These are phyloP conservation scores for Laspeyria flexula DNA, from an alignment of 2,888 invertebrate species.

Conservation along the genomic window DNA sequence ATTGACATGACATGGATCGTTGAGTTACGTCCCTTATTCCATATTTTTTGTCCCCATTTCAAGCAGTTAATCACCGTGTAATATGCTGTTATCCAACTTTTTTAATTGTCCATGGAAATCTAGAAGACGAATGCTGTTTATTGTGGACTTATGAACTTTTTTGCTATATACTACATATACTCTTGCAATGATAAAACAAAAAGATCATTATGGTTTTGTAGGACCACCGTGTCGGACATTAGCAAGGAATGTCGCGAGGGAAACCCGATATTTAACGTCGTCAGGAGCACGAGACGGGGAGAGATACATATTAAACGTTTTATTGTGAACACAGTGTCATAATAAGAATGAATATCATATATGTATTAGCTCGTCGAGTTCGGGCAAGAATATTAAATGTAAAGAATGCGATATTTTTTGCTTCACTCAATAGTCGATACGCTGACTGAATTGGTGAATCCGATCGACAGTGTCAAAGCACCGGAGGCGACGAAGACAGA, in stretches of 20 bases:
- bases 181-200: constrained; percentile 4
- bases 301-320: constrained; percentile 53
- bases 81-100: constrained; percentile 20
- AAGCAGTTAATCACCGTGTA: constrained; percentile 35
- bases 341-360: constrained; percentile 54
- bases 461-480: constrained; percentile 49
- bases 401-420: constrained; percentile 55
- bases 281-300: constrained; percentile 49
- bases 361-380: constrained; percentile 51
- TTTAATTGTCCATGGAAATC: constrained; percentile 6
- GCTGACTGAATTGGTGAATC: constrained; percentile 52
- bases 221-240: constrained; percentile 62
- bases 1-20: constrained; percentile 60
- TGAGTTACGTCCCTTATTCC: constrained; percentile 39
- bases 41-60: constrained; percentile 38
- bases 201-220: constrained; percentile 24
- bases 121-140: background rate
- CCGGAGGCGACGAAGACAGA: constrained; percentile 37
- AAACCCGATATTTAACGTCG: constrained; percentile 61
- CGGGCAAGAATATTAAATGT: constrained; percentile 46
- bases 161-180: background rate
- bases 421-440: constrained; percentile 26
- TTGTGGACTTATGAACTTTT: background rate
- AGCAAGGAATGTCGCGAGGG: constrained; percentile 64
- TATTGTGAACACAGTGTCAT: constrained; percentile 47